A percentile compares a stretch with the other conserved stretches of the same genome.
These are phyloP conservation scores for Neria commutata DNA, from an alignment of 2,888 invertebrate genomes.

Conservation along the genomic window DNA sequence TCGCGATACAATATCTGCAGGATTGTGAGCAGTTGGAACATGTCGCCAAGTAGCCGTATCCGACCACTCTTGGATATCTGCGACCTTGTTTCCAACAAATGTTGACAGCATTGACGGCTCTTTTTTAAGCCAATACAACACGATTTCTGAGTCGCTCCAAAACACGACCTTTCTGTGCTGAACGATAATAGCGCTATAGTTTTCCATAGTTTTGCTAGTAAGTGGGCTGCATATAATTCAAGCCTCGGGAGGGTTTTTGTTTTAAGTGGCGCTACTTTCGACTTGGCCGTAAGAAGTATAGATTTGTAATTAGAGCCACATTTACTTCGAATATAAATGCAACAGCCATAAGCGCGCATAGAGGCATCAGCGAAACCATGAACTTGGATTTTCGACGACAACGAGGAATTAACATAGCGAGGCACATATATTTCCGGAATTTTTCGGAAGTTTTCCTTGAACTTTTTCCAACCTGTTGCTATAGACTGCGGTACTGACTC, in stretches of 20 bases:
- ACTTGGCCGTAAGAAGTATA: not conserved
- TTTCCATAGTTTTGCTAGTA: not conserved
- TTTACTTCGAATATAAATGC: no score
- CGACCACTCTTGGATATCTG: no score
- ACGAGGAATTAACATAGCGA: slow-evolving; percentile 1
- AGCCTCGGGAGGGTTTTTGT: not conserved
- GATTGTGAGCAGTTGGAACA: not conserved
- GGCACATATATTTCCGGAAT: slow-evolving; percentile 5
- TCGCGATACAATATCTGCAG: not conserved
- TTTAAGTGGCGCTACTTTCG: not conserved
- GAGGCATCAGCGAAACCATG: slow-evolving; percentile 22
- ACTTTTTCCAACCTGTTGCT: not conserved
- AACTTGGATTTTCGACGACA: not conserved
- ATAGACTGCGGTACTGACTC: slow-evolving; percentile 12
- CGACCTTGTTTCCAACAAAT: no score
- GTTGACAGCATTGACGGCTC: not conserved
- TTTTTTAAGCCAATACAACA: not conserved
- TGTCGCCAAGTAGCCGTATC: not conserved
- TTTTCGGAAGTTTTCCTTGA: slow-evolving; percentile 2
- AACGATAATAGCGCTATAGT: not conserved
- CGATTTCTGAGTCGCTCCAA: not conserved
- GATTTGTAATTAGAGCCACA: no score
- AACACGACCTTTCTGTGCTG: not conserved
- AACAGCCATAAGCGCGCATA: slow-evolving; percentile 12
- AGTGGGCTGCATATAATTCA: not conserved